Evolutionary conservation across 2,797 vertebrate species (phyloP).

Genomic region (Enteromius trimaculatus): DNA sequence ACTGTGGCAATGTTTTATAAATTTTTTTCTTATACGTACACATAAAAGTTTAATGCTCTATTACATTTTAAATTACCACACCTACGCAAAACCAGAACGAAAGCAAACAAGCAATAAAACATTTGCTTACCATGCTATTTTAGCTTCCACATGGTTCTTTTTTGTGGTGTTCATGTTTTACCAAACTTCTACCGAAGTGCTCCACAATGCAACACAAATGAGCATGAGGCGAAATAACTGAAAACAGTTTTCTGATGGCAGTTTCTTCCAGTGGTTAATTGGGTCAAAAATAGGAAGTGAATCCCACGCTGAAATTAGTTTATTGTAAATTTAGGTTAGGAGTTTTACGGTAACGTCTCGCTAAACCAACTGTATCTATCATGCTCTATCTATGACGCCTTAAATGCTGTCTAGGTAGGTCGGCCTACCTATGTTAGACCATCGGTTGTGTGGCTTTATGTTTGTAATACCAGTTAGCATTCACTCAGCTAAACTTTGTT

Average conservation of each 20-base stretch:
- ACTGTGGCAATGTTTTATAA: no score
- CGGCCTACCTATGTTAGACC: not conserved
- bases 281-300: not conserved
- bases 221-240: no score
- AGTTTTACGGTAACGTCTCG: not conserved
- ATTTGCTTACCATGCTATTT: not conserved
- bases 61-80: not conserved
- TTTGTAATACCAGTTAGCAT: not conserved
- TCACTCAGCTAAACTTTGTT: not conserved
- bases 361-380: not conserved
- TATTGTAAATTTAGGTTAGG: not conserved
- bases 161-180: not conserved
- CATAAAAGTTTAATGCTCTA: no score
- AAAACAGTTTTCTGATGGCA: not conserved
- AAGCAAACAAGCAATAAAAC: not conserved
- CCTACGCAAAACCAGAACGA: not conserved
- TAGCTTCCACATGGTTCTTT: not conserved
- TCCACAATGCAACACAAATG: no score
- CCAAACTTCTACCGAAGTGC: no score
- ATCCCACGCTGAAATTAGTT: not conserved
- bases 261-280: not conserved
- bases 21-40: no score
- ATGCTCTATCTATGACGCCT: not conserved
- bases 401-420: not conserved
- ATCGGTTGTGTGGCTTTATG: not conserved